Evolutionary conservation across 2,888 invertebrate genomes (phyloP), one percentile per base, ranked within the genome.

Genomic region (Leucophora obtusa): DNA sequence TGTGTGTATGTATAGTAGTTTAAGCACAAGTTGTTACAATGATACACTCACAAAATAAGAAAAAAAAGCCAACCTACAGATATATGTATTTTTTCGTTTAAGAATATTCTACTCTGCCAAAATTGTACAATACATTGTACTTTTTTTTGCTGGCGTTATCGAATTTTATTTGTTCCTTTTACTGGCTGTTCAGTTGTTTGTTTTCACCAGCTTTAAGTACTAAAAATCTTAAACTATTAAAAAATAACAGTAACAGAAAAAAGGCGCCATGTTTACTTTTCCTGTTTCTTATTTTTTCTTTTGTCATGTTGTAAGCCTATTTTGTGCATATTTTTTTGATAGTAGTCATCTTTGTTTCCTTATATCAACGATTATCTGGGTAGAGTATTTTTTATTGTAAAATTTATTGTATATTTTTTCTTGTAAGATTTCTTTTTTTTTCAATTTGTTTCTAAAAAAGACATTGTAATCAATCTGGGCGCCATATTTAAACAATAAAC

Each of bases 211-310:
- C 24, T 56, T 68, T 47, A 17, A 68, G 47, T 15, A 56, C 15
- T 47, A 68, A 66, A 66, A 54, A 38, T 54, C 66, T 54, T 54
- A 38, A 54, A 56, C 66, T 54, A 43, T 43, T 54, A 54, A 8
- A 33, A 24, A 43, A 43, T n/a, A 33, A 8, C n/a, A 53, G 56
- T 56, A 56, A n/a, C 56, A 15, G 28, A 28, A 56, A 65, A 58
- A 65, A 73, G 65, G 65, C 73, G 73, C 73, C 65, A 73, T 73
- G 24, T 66, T 73, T 73, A 73, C 62, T 51, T 65, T 66, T 73
- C 10, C 38, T 58, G 38, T 47, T 17, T 18, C 4, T 35, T n/a
- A n/a, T 38, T 9, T 28, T 35, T 58, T 38, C 17, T 43, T n/a
- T 6, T 58, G 47, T 50, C 35, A 50, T 56, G 9, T 50, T 72